Base-by-base conservation (phyloP, 64 coral and sea anemone genomes). In the Stichodactyla helianthus region DNA sequence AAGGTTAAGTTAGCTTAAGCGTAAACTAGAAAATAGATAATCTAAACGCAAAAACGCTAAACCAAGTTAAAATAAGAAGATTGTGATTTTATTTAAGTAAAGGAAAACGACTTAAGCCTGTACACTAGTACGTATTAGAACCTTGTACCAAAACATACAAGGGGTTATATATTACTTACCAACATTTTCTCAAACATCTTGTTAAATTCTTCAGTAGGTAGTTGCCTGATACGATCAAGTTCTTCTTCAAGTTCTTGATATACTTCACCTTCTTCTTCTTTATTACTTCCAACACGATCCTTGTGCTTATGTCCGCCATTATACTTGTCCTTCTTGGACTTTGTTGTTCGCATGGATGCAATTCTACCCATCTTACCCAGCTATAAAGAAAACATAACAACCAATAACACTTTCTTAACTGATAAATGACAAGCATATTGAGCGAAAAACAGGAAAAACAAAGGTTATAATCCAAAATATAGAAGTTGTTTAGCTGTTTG, bases 131-230 rank as follows among this genome's bases (percentile, higher is more conserved):
- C n/a, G n/a, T n/a, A 44, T 44, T 35, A 35, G 31, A 35, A 44
- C 35, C 35, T 44, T 44, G 35, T 44, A 44, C 35, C 35, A 44
- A 44, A 44, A 44, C 35, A 44, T 2, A 44, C 4, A 44, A 44
- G 35, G 35, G 35, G 35, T 44, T 44, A 44, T 44, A 44, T 2
- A 44, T 22, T 71, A 90, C 94, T 88, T 80, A 97, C 94, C 94
- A 97, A 59, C 94, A 97, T 97, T 84, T 97, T 97, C 54, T 97
- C 94, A 86, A 97, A 97, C 84, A 90, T 93, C 77, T 90, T 97
- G 57, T 67, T 93, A 82, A 97, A 97, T 20, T 97, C 94, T 18
- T 97, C 94, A 59, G 88, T 61, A 35, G 94, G 88, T 85, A 93
- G 52, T 52, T 88, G 76, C 52, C 54, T 97, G 58, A 97, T 93